Evolutionary conservation across 2,113 vertebrate genomes (phyloP).

Genomic region (Hippoglossus stenolepis): DNA sequence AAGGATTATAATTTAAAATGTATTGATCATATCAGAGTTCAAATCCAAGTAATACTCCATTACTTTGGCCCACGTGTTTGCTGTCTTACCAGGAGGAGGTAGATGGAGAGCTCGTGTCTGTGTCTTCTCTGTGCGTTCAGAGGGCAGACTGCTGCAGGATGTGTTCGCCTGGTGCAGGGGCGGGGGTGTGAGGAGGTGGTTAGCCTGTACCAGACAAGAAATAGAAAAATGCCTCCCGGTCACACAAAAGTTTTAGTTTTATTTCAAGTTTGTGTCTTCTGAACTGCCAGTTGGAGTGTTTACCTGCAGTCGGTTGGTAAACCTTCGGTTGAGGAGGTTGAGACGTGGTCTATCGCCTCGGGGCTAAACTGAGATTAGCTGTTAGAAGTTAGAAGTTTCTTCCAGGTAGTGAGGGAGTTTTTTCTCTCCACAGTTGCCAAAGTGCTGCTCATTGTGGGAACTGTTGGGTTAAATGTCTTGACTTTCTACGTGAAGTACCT

Average conservation of each 20-base stretch:
- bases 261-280: not conserved
- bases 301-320: not conserved
- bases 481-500: too few relatives aligned
- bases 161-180: not conserved
- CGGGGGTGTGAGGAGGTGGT: not conserved
- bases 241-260: not conserved
- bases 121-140: conserved; percentile 3
- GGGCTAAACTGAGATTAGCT: not conserved
- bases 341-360: not conserved
- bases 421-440: not conserved
- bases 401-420: too few relatives aligned
- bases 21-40: not conserved
- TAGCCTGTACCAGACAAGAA: not conserved
- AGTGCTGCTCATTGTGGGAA: too few relatives aligned
- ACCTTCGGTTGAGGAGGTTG: not conserved
- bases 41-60: too few relatives aligned
- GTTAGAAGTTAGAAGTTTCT: not conserved
- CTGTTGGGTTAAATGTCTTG: too few relatives aligned
- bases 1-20: not conserved
- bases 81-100: not conserved
- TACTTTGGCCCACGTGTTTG: too few relatives aligned
- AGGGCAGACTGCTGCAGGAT: not conserved
- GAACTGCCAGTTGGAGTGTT: not conserved
- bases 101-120: not conserved
- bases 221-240: not conserved